Percentiles rank a stretch among this genome's conserved stretches.
Evolutionary conservation across 1,140 invertebrate genomes (phyloP).

Genomic region (Bilobella aurantiaca): DNA sequence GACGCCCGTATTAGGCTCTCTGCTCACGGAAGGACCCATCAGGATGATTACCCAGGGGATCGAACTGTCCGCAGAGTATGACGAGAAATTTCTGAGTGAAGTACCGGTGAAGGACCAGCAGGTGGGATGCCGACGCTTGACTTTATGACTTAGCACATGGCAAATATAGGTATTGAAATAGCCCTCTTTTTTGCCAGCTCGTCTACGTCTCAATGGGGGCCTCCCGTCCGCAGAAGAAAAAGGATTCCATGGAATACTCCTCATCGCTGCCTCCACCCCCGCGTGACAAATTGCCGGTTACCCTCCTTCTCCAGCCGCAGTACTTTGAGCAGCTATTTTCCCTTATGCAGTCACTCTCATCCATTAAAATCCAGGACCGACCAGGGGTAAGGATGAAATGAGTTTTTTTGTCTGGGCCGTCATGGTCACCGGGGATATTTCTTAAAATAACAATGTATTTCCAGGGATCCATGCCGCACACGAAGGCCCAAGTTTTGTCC

Average conservation of each 20-base stretch:
- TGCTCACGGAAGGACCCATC: slow-evolving; percentile 68
- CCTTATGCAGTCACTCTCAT: slow-evolving; percentile 75
- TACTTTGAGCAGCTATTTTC: slow-evolving; percentile 84
- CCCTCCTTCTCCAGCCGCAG: slow-evolving; percentile 66
- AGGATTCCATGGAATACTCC: slow-evolving; percentile 58
- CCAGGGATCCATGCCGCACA: slow-evolving; percentile 67
- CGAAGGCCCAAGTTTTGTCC: slow-evolving; percentile 79
- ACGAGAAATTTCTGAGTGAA: slow-evolving; percentile 77
- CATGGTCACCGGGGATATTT: too few species aligned
- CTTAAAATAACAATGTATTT: too few species aligned
- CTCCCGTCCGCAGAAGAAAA: slow-evolving; percentile 51
- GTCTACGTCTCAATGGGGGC: slow-evolving; percentile 81
- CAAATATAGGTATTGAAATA: too few species aligned
- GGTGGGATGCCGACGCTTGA: slow-evolving; percentile 50
- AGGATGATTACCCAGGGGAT: slow-evolving; percentile 87
- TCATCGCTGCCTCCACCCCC: slow-evolving; percentile 67
- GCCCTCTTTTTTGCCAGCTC: slow-evolving; percentile 54
- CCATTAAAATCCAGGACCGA: slow-evolving; percentile 63
- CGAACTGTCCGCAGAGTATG: slow-evolving; percentile 82
- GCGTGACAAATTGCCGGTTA: slow-evolving; percentile 68
- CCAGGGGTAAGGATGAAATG: slow-evolving; percentile 46
- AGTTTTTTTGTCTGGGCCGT: too few species aligned
- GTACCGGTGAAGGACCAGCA: slow-evolving; percentile 78
- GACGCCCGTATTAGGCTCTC: slow-evolving; percentile 47
- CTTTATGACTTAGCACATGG: too few species aligned